Evolutionary conservation across 2,113 vertebrate species (phyloP), one percentile per base, ranked within the genome.

Genomic region (Oreochromis spilurus): DNA sequence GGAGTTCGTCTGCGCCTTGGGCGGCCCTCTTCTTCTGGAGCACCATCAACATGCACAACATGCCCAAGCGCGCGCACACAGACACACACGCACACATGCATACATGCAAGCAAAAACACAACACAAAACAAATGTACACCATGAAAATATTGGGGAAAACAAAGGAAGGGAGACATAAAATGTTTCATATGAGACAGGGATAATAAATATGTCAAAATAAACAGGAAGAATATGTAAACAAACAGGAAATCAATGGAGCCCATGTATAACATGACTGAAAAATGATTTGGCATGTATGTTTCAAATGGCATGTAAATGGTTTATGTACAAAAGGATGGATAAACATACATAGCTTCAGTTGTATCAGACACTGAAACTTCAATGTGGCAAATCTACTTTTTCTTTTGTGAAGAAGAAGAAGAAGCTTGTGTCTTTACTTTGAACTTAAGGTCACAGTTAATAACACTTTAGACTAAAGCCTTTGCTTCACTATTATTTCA

Each of bases 1-100:
- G 95, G 94, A 24, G 95, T 96, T 93, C 96, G 94, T 95, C 95
- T 96, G 93, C 96, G 94, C 55, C 95, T 93, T 12, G 96, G 96
- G 26, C 96, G 96, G 82, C 95, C 94, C 88, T 96, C 94, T 88
- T 96, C 95, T 87, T 94, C 96, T 96, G 95, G 84, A 91, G 81
- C 72, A 19, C 54, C 87, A 85, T 82, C 84, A 91, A 93, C 92
- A 89, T 82, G 67, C 65, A 83, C 84, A 62, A 60, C 90, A 89
- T 83, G 86, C 77, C 78, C 54, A 82, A n/a, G 85, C 16, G 43
- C 54, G 54, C 77, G 26, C 34, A 65, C 78, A 75, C 75, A 87
- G 65, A 57, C 79, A 85, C 83, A 62, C 62, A 53, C 82, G 55
- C 50, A 90, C 9, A 93, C 40, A 82, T 52, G 84, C 17, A 84